Evolutionary conservation across 2,113 vertebrate genomes (phyloP).

Genomic region (Saccopteryx bilineata): DNA sequence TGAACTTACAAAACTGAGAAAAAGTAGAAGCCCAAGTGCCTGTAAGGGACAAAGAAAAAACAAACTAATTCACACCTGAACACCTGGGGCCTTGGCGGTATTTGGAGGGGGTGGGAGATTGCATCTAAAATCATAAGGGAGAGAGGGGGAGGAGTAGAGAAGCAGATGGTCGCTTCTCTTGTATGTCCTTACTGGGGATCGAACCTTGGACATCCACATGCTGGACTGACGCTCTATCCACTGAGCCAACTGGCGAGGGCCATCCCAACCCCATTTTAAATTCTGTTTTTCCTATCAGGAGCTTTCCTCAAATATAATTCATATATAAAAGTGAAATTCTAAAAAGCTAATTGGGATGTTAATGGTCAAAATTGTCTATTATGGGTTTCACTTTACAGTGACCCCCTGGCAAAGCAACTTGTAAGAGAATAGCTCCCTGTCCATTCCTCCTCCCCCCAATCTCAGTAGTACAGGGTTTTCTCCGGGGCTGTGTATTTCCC

Average conservation of each 20-base stretch:
- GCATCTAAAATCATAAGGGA: background rate
- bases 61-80: background rate
- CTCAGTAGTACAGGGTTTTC: background rate
- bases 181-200: too few relatives aligned
- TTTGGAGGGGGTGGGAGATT: background rate
- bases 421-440: background rate
- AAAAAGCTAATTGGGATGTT: background rate
- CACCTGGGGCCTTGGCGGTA: too few relatives aligned
- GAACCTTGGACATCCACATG: too few relatives aligned
- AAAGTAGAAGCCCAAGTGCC: background rate
- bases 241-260: too few relatives aligned
- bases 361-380: too few relatives aligned
- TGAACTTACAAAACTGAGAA: background rate
- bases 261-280: accelerated
- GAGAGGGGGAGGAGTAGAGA: too few relatives aligned
- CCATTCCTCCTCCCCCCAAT: too few relatives aligned
- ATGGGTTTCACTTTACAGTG: background rate
- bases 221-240: too few relatives aligned
- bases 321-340: background rate
- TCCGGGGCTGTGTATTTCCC: background rate
- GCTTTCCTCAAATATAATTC: background rate
- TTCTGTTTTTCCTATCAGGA: background rate
- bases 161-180: too few relatives aligned
- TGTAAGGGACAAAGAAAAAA: background rate
- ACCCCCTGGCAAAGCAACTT: background rate